These are phyloP conservation scores for Rhagophthalmus giganteus DNA, from an alignment of 2,888 invertebrate species.

Conservation along the genomic window DNA sequence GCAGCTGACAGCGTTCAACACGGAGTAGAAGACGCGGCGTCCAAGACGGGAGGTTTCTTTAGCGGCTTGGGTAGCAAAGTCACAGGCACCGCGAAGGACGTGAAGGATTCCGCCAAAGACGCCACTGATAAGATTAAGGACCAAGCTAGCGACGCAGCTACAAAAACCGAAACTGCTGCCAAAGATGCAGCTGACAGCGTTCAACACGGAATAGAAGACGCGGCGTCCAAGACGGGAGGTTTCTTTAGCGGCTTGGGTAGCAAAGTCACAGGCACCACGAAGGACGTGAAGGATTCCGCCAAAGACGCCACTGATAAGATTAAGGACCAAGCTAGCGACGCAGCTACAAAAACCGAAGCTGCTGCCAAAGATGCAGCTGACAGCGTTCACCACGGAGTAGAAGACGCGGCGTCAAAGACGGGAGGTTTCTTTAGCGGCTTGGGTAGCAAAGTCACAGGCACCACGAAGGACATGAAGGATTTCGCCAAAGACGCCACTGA, in stretches of 20 bases:
- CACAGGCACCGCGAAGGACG: not conserved
- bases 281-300: slow-evolving; percentile 35
- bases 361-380: slow-evolving; percentile 1
- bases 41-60: slow-evolving; percentile 5
- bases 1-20: not conserved
- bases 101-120: not conserved
- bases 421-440: slow-evolving; percentile 8
- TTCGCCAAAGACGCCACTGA: slow-evolving; percentile 10
- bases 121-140: not conserved
- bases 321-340: slow-evolving; percentile 41
- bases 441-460: not conserved
- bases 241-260: slow-evolving; percentile 37
- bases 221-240: slow-evolving; percentile 35
- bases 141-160: not conserved
- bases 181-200: not conserved
- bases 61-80: slow-evolving; percentile 3
- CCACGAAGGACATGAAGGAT: slow-evolving; percentile 19
- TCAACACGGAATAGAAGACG: slow-evolving; percentile 3
- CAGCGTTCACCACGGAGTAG: not conserved
- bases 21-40: not conserved
- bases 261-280: slow-evolving; percentile 40
- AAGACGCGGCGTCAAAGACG: slow-evolving; percentile 26
- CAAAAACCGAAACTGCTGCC: slow-evolving; percentile 6
- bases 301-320: slow-evolving; percentile 28
- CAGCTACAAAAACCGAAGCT: slow-evolving; percentile 37